Percentiles rank a stretch among this genome's conserved stretches.
phyloP scores from a whole-genome alignment of 2,797 vertebrate species.

The Tangara arthus region DNA sequence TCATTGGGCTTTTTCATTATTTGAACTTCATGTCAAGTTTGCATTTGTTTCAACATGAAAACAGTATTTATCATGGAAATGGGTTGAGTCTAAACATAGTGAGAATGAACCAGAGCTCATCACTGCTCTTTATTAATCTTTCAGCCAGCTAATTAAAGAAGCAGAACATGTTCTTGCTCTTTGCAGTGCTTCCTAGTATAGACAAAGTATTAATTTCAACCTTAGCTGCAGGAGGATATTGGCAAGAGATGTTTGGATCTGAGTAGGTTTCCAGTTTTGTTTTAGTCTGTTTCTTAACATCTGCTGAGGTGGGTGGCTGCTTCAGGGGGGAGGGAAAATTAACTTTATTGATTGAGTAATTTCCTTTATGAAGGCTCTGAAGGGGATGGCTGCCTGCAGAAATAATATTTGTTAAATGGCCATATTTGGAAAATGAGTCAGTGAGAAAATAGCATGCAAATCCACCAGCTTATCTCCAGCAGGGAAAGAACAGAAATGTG shows the following conservation, averaged over 20 bases:
- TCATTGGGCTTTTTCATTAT: not conserved
- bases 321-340: constrained; percentile 6
- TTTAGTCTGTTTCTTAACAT: constrained; percentile 32
- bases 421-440: constrained; percentile 52
- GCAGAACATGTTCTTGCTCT: not conserved
- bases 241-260: not conserved
- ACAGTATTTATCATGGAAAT: not conserved
- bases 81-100: not conserved
- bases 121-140: not conserved
- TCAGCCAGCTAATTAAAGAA: not conserved
- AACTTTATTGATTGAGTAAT: constrained; percentile 58
- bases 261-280: constrained; percentile 17
- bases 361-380: constrained; percentile 49
- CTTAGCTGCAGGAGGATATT: not conserved
- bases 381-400: constrained; percentile 35
- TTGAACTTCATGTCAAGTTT: not conserved
- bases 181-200: not conserved
- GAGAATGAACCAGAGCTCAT: not conserved
- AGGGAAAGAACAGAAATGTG: not conserved
- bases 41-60: not conserved
- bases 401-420: constrained; percentile 49
- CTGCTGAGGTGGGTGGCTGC: constrained; percentile 49
- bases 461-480: constrained; percentile 16
- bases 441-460: constrained; percentile 49
- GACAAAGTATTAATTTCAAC: not conserved